Evolutionary conservation across 2,797 vertebrate genomes (phyloP).

Genomic region (Acanthurus lineatus): DNA sequence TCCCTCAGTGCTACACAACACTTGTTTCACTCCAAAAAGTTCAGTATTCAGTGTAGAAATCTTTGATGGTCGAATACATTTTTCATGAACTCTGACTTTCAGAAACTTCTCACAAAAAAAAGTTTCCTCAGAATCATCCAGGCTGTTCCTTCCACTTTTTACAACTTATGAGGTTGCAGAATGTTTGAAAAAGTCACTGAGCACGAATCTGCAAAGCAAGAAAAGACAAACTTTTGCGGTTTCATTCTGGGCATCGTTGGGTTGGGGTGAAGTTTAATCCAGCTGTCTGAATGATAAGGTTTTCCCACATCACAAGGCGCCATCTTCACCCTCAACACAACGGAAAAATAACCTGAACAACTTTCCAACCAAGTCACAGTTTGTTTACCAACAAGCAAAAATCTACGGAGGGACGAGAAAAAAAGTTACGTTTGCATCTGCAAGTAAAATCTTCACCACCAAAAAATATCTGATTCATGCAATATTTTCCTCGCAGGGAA

Average conservation of each 20-base stretch:
- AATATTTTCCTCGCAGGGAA: background rate
- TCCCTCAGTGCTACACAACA: background rate
- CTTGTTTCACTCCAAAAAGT: background rate
- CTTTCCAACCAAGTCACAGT: background rate
- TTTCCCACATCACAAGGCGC: slow-evolving; percentile 7
- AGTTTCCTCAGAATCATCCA: background rate
- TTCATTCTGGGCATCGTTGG: background rate
- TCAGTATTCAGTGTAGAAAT: background rate
- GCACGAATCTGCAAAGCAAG: background rate
- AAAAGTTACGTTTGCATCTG: background rate
- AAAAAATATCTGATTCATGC: background rate
- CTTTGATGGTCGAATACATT: background rate
- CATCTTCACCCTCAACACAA: background rate
- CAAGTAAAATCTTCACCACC: background rate
- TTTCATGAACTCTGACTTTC: slow-evolving; percentile 7
- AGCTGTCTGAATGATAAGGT: slow-evolving; percentile 15
- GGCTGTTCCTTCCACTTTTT: background rate
- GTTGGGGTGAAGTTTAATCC: slow-evolving; percentile 10
- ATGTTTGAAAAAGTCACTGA: background rate
- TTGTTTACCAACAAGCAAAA: background rate
- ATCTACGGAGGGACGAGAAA: too few species aligned
- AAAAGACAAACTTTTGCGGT: background rate
- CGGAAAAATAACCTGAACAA: background rate
- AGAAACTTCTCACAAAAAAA: slow-evolving; percentile 4
- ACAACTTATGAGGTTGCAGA: background rate